These are phyloP conservation scores for Pristionchus exspectatus DNA, from an alignment of 2,888 invertebrate genomes.

Conservation along the genomic window DNA sequence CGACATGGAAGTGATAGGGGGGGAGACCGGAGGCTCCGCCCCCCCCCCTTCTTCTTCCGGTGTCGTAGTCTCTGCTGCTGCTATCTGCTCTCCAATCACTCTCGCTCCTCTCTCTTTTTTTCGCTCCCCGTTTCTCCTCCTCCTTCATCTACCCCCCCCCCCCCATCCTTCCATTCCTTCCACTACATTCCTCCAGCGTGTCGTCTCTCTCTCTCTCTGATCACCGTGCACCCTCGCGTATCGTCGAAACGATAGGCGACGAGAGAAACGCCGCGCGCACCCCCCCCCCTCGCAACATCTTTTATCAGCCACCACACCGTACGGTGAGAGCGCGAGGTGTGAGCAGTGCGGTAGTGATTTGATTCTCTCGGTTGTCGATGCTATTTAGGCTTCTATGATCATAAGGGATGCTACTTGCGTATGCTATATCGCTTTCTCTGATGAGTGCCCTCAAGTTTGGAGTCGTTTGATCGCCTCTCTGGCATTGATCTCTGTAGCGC, in stretches of 20 bases:
- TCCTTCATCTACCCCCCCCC: too few relatives aligned
- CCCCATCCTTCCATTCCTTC: neutral
- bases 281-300: neutral
- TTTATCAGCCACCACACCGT: slow-evolving; percentile 29
- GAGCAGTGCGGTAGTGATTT: neutral
- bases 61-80: neutral
- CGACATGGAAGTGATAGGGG: neutral
- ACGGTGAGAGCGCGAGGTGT: neutral
- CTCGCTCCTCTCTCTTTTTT: neutral
- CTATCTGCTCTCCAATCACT: neutral
- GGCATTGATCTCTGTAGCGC: too few relatives aligned
- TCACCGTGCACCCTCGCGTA: neutral
- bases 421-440: neutral
- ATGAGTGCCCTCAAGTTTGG: too few relatives aligned
- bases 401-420: neutral
- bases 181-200: neutral
- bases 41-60: neutral
- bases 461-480: too few relatives aligned
- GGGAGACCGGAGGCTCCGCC: neutral
- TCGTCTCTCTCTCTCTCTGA: slow-evolving; percentile 4
- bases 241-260: slow-evolving; percentile 9
- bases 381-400: neutral
- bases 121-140: neutral
- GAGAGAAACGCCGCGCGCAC: neutral
- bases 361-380: neutral